phyloP scores from a whole-genome alignment of 64 coral and sea anemone species.

The Dendrophyllia cribrosa region DNA sequence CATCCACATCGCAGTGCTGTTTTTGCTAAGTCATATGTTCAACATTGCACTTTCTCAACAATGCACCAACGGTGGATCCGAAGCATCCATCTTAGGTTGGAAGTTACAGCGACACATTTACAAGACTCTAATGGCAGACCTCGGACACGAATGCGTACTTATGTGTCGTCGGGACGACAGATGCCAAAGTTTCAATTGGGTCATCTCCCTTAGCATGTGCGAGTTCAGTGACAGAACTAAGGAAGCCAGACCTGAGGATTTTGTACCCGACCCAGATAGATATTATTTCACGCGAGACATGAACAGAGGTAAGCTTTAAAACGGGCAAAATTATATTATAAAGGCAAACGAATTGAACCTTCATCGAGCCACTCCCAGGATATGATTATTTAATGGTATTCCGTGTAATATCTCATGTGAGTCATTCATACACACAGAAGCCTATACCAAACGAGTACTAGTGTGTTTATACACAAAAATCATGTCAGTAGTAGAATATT shows the following conservation, averaged over 20 bases:
- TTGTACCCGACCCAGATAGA: neutral
- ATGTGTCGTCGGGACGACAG: neutral
- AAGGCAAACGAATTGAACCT: too few relatives aligned
- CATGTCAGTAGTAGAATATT: too few relatives aligned
- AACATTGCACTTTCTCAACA: neutral
- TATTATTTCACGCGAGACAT: neutral
- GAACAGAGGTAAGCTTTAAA: neutral
- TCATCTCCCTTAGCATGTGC: neutral
- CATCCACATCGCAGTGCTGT: neutral
- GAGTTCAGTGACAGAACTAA: neutral
- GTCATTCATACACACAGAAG: too few relatives aligned
- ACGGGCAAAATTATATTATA: too few relatives aligned
- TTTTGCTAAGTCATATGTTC: neutral
- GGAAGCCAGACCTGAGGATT: conserved; percentile 11
- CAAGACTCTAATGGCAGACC: neutral
- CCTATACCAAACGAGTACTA: too few relatives aligned
- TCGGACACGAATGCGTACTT: neutral
- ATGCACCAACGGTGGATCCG: neutral
- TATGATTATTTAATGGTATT: too few relatives aligned
- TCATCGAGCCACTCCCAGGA: too few relatives aligned
- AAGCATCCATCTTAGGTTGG: neutral
- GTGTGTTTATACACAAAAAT: too few relatives aligned
- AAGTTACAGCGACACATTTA: neutral
- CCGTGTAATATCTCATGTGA: too few relatives aligned
- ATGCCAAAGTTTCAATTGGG: conserved; percentile 26